A percentile compares a stretch with the other conserved stretches of the same genome.
Evolutionary conservation across 2,113 vertebrate genomes (phyloP).

Genomic region (Catharus minimus): DNA sequence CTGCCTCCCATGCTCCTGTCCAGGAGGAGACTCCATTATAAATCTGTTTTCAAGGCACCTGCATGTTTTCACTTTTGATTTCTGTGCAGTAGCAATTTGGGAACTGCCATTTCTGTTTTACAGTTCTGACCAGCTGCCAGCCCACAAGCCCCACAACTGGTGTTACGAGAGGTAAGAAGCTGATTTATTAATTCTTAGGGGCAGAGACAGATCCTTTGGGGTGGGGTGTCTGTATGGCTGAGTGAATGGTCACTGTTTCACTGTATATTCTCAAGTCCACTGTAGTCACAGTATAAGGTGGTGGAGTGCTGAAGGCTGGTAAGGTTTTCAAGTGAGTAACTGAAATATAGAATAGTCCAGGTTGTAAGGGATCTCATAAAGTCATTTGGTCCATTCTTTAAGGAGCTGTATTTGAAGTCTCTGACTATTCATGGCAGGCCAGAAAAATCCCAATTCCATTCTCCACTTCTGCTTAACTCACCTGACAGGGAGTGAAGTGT

Average conservation of each 20-base stretch:
- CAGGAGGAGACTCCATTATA: background rate
- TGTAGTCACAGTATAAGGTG: background rate
- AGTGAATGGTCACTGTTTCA: background rate
- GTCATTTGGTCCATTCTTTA: background rate
- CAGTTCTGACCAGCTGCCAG: conserved; percentile 46
- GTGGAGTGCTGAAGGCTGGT: background rate
- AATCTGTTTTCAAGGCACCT: background rate
- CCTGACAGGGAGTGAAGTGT: rapidly evolving
- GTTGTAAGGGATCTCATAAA: background rate
- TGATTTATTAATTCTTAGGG: conserved; percentile 4
- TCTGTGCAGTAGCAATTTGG: background rate
- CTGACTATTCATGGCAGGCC: background rate
- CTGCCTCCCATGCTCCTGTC: background rate
- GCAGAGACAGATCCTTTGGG: background rate
- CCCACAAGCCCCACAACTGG: background rate
- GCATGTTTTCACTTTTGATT: background rate
- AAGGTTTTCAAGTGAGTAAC: background rate
- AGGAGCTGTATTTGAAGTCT: background rate
- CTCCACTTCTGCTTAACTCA: background rate
- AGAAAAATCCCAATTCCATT: background rate
- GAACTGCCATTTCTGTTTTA: conserved; percentile 40
- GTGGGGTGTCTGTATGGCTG: background rate
- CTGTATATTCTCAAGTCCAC: background rate
- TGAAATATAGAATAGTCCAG: background rate
- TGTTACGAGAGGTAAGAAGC: background rate